Percentiles rank a stretch among this genome's conserved stretches.
phyloP scores from a whole-genome alignment of 2,113 vertebrate species.

The Parus major region DNA sequence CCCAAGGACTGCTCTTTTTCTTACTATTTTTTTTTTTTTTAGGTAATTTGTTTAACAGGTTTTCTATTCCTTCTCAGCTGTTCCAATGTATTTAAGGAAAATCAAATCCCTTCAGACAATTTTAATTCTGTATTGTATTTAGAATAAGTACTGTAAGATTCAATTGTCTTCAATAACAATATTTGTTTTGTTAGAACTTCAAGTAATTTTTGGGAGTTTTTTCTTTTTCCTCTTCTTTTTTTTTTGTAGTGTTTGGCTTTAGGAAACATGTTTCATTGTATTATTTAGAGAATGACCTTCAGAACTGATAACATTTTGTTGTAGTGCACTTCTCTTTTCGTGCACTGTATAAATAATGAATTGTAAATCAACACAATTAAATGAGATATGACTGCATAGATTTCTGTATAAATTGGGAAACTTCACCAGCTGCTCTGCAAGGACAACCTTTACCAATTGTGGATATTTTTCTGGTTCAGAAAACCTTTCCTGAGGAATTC shows the following conservation, averaged over 20 bases:
- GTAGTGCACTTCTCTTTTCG: background rate
- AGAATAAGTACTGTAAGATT: constrained; percentile 57
- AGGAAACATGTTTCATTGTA: background rate
- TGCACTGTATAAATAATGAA: constrained; percentile 45
- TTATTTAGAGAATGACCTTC: constrained; percentile 65
- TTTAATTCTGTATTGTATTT: constrained; percentile 69
- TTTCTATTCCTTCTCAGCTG: background rate
- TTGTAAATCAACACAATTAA: background rate
- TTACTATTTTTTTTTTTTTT: background rate
- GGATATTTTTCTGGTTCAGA: background rate
- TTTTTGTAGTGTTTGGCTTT: constrained; percentile 4
- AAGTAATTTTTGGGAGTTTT: constrained; percentile 22
- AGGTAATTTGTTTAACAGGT: constrained; percentile 4
- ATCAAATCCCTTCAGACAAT: constrained; percentile 57
- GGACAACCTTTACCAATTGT: constrained; percentile 4
- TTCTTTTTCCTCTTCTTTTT: background rate
- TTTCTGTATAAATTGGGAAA: constrained; percentile 12
- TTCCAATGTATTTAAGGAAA: constrained; percentile 38
- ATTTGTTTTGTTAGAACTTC: constrained; percentile 47
- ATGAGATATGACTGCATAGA: constrained; percentile 45
- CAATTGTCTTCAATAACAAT: constrained; percentile 53
- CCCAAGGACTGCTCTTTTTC: background rate
- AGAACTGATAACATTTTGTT: constrained; percentile 13
- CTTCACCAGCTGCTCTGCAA: background rate
- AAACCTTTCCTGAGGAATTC: background rate